Conservation (phyloP, 2,797 vertebrate species). For the Hozukius guyotensis region DNA sequence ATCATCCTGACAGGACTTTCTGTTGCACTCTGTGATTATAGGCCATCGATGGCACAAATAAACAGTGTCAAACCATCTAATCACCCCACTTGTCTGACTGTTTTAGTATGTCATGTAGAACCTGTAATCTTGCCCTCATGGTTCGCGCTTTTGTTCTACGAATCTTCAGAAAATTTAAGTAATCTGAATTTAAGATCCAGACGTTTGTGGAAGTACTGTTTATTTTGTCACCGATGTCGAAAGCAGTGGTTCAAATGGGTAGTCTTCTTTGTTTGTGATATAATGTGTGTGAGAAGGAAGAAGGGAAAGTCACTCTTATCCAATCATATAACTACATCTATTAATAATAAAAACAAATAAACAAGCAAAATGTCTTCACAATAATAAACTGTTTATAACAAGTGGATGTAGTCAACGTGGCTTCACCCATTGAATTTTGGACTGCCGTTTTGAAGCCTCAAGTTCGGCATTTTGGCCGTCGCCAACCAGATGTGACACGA, state of each 20-base stretch:
- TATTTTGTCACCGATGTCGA: not conserved
- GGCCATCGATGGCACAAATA: slow-evolving; percentile 43
- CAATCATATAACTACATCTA: not conserved
- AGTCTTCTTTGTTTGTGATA: not conserved
- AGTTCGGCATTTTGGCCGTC: too few species aligned
- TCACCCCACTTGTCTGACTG: not conserved
- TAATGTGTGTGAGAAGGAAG: not conserved
- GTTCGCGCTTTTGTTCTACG: not conserved
- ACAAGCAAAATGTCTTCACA: not conserved
- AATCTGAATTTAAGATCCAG: not conserved
- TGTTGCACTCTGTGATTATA: slow-evolving; percentile 44
- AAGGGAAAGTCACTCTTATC: not conserved
- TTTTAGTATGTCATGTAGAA: slow-evolving; percentile 19
- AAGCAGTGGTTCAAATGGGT: not conserved
- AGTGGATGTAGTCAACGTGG: too few species aligned
- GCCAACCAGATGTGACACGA: too few species aligned
- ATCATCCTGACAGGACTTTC: slow-evolving; percentile 23
- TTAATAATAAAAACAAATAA: not conserved
- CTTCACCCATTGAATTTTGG: too few species aligned
- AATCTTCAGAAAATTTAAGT: not conserved
- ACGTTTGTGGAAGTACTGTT: not conserved
- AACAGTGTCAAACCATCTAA: slow-evolving; percentile 48
- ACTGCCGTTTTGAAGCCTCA: too few species aligned
- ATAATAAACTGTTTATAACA: not conserved
- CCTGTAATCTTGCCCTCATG: slow-evolving; percentile 17